Conservation (phyloP, 2,113 vertebrate species). For the Phalacrocorax pelagicus region DNA sequence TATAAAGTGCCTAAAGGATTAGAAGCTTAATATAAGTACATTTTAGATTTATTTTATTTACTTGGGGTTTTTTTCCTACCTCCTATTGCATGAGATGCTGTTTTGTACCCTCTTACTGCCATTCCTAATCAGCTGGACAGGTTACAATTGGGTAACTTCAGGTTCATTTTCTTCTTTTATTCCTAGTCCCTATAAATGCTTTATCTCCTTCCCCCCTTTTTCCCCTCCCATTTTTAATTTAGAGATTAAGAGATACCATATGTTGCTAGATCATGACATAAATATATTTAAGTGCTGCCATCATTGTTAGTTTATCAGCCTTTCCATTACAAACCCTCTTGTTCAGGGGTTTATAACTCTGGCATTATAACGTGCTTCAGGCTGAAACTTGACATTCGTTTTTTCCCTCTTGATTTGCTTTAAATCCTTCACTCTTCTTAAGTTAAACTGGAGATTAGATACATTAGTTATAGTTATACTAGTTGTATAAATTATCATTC, state of each 20-base stretch:
- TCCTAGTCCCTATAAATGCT: not conserved
- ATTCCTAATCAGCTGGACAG: not conserved
- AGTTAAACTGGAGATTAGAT: slow-evolving; percentile 66
- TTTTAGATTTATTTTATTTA: slow-evolving; percentile 58
- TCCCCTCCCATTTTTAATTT: slow-evolving; percentile 15
- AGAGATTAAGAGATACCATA: slow-evolving; percentile 38
- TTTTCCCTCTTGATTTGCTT: slow-evolving; percentile 46
- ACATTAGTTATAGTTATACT: slow-evolving; percentile 66
- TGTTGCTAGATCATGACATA: slow-evolving; percentile 53
- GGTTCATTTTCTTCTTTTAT: not conserved
- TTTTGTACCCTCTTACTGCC: not conserved
- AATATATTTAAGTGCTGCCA: slow-evolving; percentile 59
- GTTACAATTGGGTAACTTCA: not conserved
- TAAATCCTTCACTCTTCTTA: slow-evolving; percentile 47
- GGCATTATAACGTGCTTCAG: not conserved
- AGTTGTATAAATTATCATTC: slow-evolving; percentile 55
- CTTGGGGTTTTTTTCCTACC: not conserved
- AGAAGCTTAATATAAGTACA: slow-evolving; percentile 47
- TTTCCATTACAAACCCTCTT: slow-evolving; percentile 51
- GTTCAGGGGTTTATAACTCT: slow-evolving; percentile 45
- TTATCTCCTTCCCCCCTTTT: not conserved
- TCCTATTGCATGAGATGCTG: not conserved
- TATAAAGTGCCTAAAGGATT: slow-evolving; percentile 67
- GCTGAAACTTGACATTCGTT: slow-evolving; percentile 27
- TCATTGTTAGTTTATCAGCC: slow-evolving; percentile 63